Evolutionary conservation across 2,113 vertebrate species (phyloP).

Genomic region (Mugil cephalus): DNA sequence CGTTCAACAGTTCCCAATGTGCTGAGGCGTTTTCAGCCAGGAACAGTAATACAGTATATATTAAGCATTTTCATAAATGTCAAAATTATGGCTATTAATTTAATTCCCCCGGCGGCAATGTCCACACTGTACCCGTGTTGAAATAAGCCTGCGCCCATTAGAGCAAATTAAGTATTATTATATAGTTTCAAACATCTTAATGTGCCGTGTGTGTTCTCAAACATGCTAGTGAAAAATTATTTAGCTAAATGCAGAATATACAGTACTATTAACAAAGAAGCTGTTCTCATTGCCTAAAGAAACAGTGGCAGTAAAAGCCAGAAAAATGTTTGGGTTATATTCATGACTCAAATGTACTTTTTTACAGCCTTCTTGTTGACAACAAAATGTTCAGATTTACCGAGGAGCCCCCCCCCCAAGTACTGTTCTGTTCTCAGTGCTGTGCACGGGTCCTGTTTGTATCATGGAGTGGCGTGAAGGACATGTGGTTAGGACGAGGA

Average conservation of each 20-base stretch:
- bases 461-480: conserved; percentile 6
- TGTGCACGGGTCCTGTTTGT: conserved; percentile 45
- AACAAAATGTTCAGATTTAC: conserved; percentile 18
- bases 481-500: conserved; percentile 6
- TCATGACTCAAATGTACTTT: conserved; percentile 1
- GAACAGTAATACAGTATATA: conserved; percentile 8
- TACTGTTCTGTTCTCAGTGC: conserved; percentile 11
- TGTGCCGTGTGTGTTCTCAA: conserved; percentile 5
- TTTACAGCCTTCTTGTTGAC: conserved; percentile 16
- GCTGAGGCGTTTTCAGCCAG: neutral
- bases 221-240: conserved; percentile 16
- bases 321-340: conserved; percentile 12
- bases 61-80: conserved; percentile 31
- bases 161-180: conserved; percentile 48
- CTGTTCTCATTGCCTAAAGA: neutral
- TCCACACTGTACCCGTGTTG: conserved; percentile 23
- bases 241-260: neutral
- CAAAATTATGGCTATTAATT: conserved; percentile 28
- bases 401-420: neutral
- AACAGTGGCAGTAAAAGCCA: conserved; percentile 16
- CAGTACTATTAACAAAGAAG: conserved; percentile 18
- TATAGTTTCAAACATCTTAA: conserved; percentile 20
- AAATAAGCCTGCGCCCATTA: conserved; percentile 15
- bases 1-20: neutral
- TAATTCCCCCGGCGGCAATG: conserved; percentile 28